Evolutionary conservation across 2,113 vertebrate genomes (phyloP).

Genomic region (Hypomesus transpacificus): DNA sequence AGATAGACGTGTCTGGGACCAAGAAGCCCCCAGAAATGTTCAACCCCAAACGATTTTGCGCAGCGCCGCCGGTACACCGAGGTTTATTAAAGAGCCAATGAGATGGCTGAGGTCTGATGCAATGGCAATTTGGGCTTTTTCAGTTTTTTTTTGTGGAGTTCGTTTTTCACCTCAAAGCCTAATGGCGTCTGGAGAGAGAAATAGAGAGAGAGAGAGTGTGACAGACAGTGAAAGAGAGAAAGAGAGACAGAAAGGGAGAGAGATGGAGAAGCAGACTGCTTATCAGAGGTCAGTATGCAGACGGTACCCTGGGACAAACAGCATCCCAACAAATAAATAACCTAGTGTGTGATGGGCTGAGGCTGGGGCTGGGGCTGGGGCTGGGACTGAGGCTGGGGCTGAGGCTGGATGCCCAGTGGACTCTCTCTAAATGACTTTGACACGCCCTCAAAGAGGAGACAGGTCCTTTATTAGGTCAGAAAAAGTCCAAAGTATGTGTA

Average conservation of each 20-base stretch:
- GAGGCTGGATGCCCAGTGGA: not conserved
- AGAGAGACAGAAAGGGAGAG: not conserved
- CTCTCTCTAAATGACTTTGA: slow-evolving; percentile 5
- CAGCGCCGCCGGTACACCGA: not conserved
- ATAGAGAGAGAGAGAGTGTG: slow-evolving; percentile 14
- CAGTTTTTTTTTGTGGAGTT: not conserved
- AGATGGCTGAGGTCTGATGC: slow-evolving; percentile 6
- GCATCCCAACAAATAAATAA: slow-evolving; percentile 19
- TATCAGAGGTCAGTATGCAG: slow-evolving; percentile 29
- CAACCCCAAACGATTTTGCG: slow-evolving; percentile 20
- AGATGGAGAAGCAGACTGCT: slow-evolving; percentile 5
- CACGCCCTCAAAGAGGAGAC: not conserved
- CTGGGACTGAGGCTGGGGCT: not conserved
- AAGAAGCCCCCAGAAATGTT: slow-evolving; percentile 21
- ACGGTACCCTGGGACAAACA: slow-evolving; percentile 14
- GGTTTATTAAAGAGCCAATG: slow-evolving; percentile 42
- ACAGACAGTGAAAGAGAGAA: not conserved
- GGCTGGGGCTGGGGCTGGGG: not conserved
- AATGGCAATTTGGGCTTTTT: too few species aligned
- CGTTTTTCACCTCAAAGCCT: not conserved
- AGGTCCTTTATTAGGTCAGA: not conserved
- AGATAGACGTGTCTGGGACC: slow-evolving; percentile 41
- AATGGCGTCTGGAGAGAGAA: slow-evolving; percentile 10
- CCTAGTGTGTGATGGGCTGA: not conserved
- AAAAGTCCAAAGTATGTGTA: not conserved